These are phyloP conservation scores for Eupithecia dodoneata DNA, from an alignment of 2,888 invertebrate genomes.

Conservation along the genomic window DNA sequence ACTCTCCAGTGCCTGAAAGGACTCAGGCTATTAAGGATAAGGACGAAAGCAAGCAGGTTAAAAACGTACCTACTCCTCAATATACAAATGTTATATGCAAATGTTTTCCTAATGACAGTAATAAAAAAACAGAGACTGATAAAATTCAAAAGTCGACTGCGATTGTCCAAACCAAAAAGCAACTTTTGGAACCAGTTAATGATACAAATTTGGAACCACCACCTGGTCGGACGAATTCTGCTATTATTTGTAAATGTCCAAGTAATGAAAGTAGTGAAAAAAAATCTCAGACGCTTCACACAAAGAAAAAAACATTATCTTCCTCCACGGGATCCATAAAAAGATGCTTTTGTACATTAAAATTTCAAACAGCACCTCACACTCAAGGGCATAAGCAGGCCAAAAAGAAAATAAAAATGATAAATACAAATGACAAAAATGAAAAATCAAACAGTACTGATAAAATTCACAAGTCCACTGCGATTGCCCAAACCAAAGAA, in stretches of 20 bases:
- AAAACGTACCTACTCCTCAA: constrained; percentile 14
- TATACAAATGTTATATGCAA: background rate
- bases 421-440: background rate
- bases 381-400: background rate
- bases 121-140: background rate
- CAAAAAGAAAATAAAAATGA: constrained; percentile 8
- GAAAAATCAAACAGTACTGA: background rate
- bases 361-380: constrained; percentile 13
- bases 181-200: background rate
- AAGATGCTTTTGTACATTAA: constrained; percentile 33
- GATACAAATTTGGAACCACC: background rate
- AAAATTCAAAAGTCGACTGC: background rate
- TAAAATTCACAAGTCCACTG: background rate
- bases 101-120: background rate
- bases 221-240: background rate
- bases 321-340: constrained; percentile 10
- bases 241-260: constrained; percentile 3
- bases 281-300: background rate
- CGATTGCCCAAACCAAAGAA: background rate
- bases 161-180: background rate
- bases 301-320: background rate
- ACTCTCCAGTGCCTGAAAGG: background rate
- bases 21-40: background rate
- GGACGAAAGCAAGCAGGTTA: constrained; percentile 2
- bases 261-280: background rate